Evolutionary conservation across 2,888 invertebrate genomes (phyloP).

Genomic region (Drosophila borborema): DNA sequence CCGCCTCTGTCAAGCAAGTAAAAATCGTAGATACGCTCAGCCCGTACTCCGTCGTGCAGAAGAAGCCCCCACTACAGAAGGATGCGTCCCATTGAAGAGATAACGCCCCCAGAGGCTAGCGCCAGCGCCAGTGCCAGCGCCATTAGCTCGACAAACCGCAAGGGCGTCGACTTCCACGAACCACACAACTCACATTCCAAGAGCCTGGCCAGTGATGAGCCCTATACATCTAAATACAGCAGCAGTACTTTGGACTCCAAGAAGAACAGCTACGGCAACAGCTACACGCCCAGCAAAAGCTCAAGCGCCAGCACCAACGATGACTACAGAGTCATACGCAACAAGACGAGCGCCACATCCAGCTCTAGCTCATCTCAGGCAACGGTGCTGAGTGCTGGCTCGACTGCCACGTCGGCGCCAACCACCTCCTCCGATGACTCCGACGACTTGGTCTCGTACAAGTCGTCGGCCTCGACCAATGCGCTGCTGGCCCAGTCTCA

Average conservation of each 20-base stretch:
- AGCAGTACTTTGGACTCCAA: slow-evolving; percentile 65
- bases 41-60: slow-evolving; percentile 83
- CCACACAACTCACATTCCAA: slow-evolving; percentile 80
- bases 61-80: slow-evolving; percentile 76
- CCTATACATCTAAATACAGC: slow-evolving; percentile 67
- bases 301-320: slow-evolving; percentile 66
- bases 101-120: slow-evolving; percentile 61
- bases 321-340: slow-evolving; percentile 82
- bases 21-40: slow-evolving; percentile 84
- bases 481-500: slow-evolving; percentile 84
- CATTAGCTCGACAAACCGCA: slow-evolving; percentile 52
- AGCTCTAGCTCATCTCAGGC: slow-evolving; percentile 84
- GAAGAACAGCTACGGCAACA: slow-evolving; percentile 65
- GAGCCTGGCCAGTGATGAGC: slow-evolving; percentile 59
- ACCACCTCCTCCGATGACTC: slow-evolving; percentile 84
- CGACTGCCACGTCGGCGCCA: slow-evolving; percentile 83
- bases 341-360: slow-evolving; percentile 83
- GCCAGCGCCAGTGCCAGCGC: slow-evolving; percentile 13
- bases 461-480: slow-evolving; percentile 83
- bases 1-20: slow-evolving; percentile 83
- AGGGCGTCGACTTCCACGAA: slow-evolving; percentile 82
- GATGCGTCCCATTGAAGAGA: slow-evolving; percentile 70
- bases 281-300: slow-evolving; percentile 63
- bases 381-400: slow-evolving; percentile 83
- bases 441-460: slow-evolving; percentile 83